phyloP scores from a whole-genome alignment of 2,797 vertebrate species.

The Platyrinchus mystaceus region DNA sequence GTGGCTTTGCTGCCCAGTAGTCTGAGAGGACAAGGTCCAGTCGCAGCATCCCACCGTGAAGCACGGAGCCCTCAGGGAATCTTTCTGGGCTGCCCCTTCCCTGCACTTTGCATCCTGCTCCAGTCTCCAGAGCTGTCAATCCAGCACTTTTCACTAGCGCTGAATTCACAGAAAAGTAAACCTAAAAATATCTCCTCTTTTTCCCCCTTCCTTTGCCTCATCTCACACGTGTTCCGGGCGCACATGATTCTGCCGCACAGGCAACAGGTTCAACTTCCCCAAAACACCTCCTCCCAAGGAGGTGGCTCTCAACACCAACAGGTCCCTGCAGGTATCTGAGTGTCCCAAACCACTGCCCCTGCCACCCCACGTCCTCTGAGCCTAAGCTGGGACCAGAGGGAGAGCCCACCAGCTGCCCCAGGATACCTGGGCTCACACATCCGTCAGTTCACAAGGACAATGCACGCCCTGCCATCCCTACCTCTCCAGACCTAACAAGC shows the following conservation, averaged over 20 bases:
- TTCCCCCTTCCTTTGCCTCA: slow-evolving; percentile 9
- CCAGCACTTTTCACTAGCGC: slow-evolving; percentile 30
- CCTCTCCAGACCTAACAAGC: background rate
- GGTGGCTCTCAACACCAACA: accelerated
- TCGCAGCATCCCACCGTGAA: background rate
- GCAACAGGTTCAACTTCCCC: background rate
- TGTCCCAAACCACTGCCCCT: background rate
- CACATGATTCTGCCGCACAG: slow-evolving; percentile 14
- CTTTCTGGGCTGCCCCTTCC: background rate
- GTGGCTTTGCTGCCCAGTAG: background rate
- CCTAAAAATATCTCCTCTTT: slow-evolving; percentile 39
- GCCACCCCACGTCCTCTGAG: accelerated
- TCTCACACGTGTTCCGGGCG: background rate
- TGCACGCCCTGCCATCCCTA: background rate
- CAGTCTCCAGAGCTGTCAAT: slow-evolving; percentile 27
- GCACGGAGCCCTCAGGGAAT: accelerated
- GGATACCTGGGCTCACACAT: accelerated
- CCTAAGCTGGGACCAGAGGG: background rate
- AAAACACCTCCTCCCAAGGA: background rate
- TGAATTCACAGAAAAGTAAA: slow-evolving; percentile 61
- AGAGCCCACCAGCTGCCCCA: background rate
- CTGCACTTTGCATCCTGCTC: background rate
- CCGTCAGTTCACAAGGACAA: background rate
- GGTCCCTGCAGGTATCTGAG: background rate
- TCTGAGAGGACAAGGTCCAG: background rate